Conservation (phyloP, 1,140 invertebrate species). For the Octopus bimaculoides region DNA sequence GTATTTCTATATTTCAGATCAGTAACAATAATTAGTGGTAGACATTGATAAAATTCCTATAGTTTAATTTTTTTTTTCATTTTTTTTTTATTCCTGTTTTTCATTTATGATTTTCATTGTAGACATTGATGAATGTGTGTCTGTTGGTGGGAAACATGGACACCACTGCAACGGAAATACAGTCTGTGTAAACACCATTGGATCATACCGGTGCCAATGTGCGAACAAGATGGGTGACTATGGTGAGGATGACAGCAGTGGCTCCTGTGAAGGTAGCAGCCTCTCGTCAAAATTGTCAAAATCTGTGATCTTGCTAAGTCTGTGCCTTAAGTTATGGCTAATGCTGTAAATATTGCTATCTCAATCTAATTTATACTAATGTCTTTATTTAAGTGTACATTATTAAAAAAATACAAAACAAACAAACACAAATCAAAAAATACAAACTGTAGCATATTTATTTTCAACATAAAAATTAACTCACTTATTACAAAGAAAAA, state of each 20-base stretch:
- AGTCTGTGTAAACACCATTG: slow-evolving; percentile 52
- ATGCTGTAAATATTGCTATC: slow-evolving; percentile 17
- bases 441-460: not conserved
- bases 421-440: not conserved
- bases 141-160: slow-evolving; percentile 41
- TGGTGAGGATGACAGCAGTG: slow-evolving; percentile 32
- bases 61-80: not conserved
- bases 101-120: slow-evolving; percentile 23
- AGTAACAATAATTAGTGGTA: not conserved
- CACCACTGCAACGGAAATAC: slow-evolving; percentile 75
- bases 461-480: slow-evolving; percentile 8
- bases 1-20: not conserved
- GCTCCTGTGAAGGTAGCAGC: slow-evolving; percentile 42
- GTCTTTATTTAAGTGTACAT: slow-evolving; percentile 7
- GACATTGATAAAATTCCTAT: not conserved
- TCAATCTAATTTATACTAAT: slow-evolving; percentile 10
- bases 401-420: not conserved
- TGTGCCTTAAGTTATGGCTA: slow-evolving; percentile 19
- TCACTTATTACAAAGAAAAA: not conserved
- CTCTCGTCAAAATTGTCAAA: slow-evolving; percentile 16
- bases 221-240: slow-evolving; percentile 36
- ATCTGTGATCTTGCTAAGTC: slow-evolving; percentile 15
- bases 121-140: slow-evolving; percentile 53
- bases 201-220: slow-evolving; percentile 52
- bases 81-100: not conserved